These are phyloP conservation scores for Tinamus major DNA, from an alignment of 2,797 vertebrate genomes.

Conservation along the genomic window DNA sequence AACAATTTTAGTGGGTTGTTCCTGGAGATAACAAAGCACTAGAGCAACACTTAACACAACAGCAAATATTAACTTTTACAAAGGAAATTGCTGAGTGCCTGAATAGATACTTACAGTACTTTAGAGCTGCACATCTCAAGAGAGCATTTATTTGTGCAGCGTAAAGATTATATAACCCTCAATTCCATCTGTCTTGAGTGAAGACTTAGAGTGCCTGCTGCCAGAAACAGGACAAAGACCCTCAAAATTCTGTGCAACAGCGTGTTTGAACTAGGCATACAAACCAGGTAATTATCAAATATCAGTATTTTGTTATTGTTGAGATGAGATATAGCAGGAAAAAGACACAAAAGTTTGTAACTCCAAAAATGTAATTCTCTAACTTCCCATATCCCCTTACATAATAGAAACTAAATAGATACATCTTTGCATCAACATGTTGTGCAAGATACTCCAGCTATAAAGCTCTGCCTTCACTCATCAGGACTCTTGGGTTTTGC, in stretches of 20 bases:
- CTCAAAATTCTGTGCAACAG: neutral
- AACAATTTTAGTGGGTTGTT: neutral
- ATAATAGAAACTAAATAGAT: neutral
- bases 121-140: rapidly evolving
- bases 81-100: neutral
- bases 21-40: neutral
- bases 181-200: neutral
- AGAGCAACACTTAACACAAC: neutral
- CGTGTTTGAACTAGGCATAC: neutral
- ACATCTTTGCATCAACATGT: neutral
- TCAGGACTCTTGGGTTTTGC: neutral
- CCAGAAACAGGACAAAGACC: neutral
- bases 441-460: neutral
- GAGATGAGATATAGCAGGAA: neutral
- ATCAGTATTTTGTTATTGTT: neutral
- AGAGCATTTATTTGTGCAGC: rapidly evolving
- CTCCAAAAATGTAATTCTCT: neutral
- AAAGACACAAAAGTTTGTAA: neutral
- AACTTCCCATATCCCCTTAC: rapidly evolving
- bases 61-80: rapidly evolving
- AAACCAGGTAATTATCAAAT: neutral
- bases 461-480: neutral
- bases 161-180: neutral
- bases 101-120: neutral
- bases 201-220: neutral